These are phyloP conservation scores for Leptopilina syphax DNA, from an alignment of 2,888 invertebrate species.

Conservation along the genomic window DNA sequence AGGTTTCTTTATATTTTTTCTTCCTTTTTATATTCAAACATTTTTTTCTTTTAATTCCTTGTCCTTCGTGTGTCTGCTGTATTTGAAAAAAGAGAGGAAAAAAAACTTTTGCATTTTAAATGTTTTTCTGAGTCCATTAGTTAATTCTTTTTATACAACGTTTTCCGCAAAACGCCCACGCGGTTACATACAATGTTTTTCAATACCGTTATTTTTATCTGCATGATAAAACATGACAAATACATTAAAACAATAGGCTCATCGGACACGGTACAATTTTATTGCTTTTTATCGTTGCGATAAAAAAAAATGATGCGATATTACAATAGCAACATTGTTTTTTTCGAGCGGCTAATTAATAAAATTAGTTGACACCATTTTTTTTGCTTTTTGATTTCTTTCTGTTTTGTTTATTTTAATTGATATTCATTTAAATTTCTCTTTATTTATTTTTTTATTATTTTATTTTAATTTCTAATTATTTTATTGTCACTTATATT, in stretches of 20 bases:
- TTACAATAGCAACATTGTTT: not conserved
- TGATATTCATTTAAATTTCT: not conserved
- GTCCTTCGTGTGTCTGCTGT: not conserved
- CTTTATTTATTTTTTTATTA: not conserved
- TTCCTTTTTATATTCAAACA: not conserved
- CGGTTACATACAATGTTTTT: not conserved
- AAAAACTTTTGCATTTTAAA: slow-evolving; percentile 1
- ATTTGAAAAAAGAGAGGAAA: not conserved
- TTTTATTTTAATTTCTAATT: no score
- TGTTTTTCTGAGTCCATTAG: not conserved
- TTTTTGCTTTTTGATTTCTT: not conserved
- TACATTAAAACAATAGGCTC: not conserved
- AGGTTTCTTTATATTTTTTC: no score
- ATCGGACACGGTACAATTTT: slow-evolving; percentile 19
- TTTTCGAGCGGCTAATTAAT: not conserved
- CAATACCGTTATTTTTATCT: slow-evolving; percentile 19
- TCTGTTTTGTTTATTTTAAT: no score
- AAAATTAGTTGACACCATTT: slow-evolving; percentile 1
- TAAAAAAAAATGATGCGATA: not conserved
- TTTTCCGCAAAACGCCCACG: slow-evolving; percentile 28
- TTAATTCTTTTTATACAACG: not conserved
- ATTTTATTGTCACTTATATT: no score
- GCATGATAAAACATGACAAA: slow-evolving; percentile 19
- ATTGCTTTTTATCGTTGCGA: slow-evolving; percentile 19
- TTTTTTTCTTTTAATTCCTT: not conserved